phyloP scores from a whole-genome alignment of 64 coral and sea anemone species.

The Exaiptasia diaphana region DNA sequence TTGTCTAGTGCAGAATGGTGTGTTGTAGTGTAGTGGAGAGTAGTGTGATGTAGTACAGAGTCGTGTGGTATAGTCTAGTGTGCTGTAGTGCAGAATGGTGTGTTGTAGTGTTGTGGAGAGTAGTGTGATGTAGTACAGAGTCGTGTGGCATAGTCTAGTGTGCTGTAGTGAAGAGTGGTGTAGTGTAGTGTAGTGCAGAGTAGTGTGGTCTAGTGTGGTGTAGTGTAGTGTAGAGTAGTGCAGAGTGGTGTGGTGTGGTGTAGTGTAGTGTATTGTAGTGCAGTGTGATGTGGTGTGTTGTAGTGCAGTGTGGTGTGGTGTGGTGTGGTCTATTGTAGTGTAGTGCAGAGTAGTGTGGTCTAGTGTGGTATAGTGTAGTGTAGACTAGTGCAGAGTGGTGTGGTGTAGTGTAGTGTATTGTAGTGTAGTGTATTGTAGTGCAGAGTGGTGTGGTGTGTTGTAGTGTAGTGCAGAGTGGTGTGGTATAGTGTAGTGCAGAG shows the following conservation, averaged over 20 bases:
- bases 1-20: neutral
- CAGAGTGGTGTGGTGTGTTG: conserved; percentile 58
- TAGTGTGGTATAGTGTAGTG: neutral
- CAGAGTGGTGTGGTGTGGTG: neutral
- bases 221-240: conserved; percentile 11
- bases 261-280: neutral
- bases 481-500: conserved; percentile 56
- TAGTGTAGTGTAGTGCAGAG: conserved; percentile 15
- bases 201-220: conserved; percentile 23
- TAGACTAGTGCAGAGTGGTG: neutral
- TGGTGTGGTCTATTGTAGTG: conserved; percentile 8
- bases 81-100: neutral
- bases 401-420: conserved; percentile 47
- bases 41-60: neutral
- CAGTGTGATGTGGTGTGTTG: neutral
- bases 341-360: conserved; percentile 8
- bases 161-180: neutral
- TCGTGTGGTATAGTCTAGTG: neutral
- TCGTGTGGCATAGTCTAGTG: conserved; percentile 18
- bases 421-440: conserved; percentile 62
- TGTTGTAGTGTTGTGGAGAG: neutral
- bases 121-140: conserved; percentile 10
- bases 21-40: too few relatives aligned
- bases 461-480: conserved; percentile 44
- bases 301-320: conserved; percentile 7